Evolutionary conservation across 2,113 vertebrate species (phyloP), one percentile per base, ranked within the genome.

Genomic region (Lates calcarifer): DNA sequence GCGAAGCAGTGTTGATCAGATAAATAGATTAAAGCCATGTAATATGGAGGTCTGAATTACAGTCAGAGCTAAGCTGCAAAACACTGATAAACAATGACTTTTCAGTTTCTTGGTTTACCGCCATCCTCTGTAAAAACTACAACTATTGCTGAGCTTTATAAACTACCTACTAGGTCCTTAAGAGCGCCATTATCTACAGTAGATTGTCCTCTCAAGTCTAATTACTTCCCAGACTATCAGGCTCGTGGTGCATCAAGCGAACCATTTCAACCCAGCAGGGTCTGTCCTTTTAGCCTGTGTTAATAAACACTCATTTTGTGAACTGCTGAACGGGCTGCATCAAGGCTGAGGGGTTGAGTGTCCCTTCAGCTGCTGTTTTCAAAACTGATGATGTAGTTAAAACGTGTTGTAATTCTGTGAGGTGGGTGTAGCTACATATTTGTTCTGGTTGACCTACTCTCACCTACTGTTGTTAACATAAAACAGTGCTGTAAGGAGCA

Each of bases 181-280:
- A 78, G 58, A 88, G 67, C 18, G 5, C 72, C 63, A 86, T 90
- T 74, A 90, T 82, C 72, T 77, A 20, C 66, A 71, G 61, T 13
- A 79, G 75, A 90, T 84, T 88, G 83, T 35, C 75, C 84, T 87
- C 85, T 87, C 81, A 88, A 73, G 84, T 74, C 82, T 69, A 86
- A 93, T 91, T 90, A 89, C 83, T 90, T 79, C 74, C 76, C 35
- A 86, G 62, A 77, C 43, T 77, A 79, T 73, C 39, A 35, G 67
- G 51, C 70, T 84, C 71, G 43, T 17, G 37, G 74, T 77, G 76
- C 1, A 35, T 82, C 85, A 72, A 86, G 86, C 84, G 80, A 79
- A 72, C 66, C 75, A 72, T 91, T 82, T 91, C 72, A 76, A 70
- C 53, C 77, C 85, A 81, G 79, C 49, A 65, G 82, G 47, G 58